Base-by-base conservation (phyloP, 37 sponge, comb jelly and placozoan species). In the Spongia lamella region DNA sequence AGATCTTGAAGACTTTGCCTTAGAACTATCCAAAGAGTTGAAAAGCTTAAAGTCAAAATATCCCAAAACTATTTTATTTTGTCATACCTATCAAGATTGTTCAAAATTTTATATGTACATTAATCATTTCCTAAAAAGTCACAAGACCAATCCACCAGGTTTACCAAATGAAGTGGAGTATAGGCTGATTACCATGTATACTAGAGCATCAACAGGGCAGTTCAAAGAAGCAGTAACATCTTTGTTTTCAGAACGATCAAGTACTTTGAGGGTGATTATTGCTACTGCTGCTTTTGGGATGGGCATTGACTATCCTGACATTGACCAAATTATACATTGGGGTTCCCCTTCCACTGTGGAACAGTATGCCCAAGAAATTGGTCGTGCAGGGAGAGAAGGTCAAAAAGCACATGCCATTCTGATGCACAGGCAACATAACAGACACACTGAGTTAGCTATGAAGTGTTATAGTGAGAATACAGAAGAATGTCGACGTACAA, bases 361-460 rank as follows among this genome's bases (percentile, higher is more conserved):
- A 40, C 31, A 59, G 3, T 79, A 68, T 57, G 71, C 59, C 0
- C 80, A 79, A 25, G 70, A 79, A 33, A 69, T 53, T 21, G 61
- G 80, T 13, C 21, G 80, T 3, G 80, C 80, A 40, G 80, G 80
- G 21, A 26, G 80, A 29, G 80, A 79, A 60, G 70, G 70, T 9
- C 16, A 29, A 54, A 25, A 30, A 35, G 56, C 79, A 13, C 27
- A 56, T 55, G 79, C 79, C 31, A 66, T 38, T 67, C n/a, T 78
- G n/a, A n/a, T n/a, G n/a, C n/a, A n/a, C n/a, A n/a, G n/a, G n/a
- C n/a, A n/a, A n/a, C n/a, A n/a, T n/a, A n/a, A n/a, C n/a, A n/a
- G n/a, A n/a, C n/a, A 56, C 1, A 61, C 25, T 17, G 20, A 39
- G 24, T n/a, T 38, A 53, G n/a, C 30, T 22, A 37, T 78, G 59